Base-by-base conservation (phyloP, 30 jellyfish, hydroid and myxozoan genomes). In the Turritopsis dohrnii region DNA sequence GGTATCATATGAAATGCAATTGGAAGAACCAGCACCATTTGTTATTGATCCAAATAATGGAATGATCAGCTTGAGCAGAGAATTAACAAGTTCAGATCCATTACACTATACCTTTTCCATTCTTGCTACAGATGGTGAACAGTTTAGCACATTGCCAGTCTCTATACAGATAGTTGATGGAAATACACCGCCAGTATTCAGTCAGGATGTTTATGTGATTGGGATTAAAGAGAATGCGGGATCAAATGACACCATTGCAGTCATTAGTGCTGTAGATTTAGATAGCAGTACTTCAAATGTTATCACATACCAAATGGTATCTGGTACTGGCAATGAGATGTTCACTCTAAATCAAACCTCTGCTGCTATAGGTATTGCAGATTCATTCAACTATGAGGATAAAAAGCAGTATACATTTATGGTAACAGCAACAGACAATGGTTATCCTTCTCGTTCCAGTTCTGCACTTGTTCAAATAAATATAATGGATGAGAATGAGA, bases 341-440 rank as follows among this genome's bases (percentile, higher is more conserved):
- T 1, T 69, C 19, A 1, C 28, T n/a, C 16, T 69, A 0, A 19
- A 69, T 27, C 1, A 16, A 69, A 69, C 77, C 16, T 69, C 77
- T 69, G 77, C 77, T 19, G 22, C 30, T 69, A 7, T 69, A 27
- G 28, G 31, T 9, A 27, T 21, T n/a, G 22, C 19, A 23, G 17
- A 9, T 7, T 19, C 77, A 7, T 73, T 85, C 20, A 87, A 90
- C 71, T 84, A 92, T 28, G 97, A 90, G 71, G 66, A 31, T 21
- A 28, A 21, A 28, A 60, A 94, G 1, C 66, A 69, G 28, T 90
- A 81, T 76, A 80, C 29, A 28, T 76, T 90, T 74, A 54, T 90
- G 75, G 28, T 90, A 7, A 82, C 92, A n/a, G 97, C 97, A 16
- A 52, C 92, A 13, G 97, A 90, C 72, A 82, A 83, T 79, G 97